These are phyloP conservation scores for Poeciliopsis occidentalis DNA, from an alignment of 2,113 vertebrate genomes.

Conservation along the genomic window DNA sequence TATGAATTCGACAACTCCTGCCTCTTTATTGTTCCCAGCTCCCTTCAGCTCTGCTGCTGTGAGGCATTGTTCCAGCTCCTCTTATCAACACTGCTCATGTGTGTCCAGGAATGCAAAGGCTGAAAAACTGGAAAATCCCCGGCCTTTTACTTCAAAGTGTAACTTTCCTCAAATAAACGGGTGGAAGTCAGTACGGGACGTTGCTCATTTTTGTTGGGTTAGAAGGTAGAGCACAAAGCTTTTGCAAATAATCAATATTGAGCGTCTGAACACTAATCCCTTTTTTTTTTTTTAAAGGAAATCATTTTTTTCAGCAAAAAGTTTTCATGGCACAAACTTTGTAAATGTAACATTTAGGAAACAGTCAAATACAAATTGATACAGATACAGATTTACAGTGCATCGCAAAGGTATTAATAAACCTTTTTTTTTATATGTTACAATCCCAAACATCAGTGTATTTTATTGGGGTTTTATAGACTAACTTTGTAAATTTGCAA, in stretches of 20 bases:
- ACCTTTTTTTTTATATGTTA: neutral
- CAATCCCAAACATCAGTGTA: neutral
- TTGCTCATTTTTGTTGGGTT: neutral
- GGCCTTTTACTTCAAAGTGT: neutral
- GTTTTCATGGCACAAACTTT: neutral
- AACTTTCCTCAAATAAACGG: constrained; percentile 13
- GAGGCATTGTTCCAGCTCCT: constrained; percentile 52
- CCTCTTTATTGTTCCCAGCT: constrained; percentile 9
- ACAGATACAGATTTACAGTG: too few species aligned
- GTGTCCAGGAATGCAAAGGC: constrained; percentile 66
- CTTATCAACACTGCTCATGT: constrained; percentile 60
- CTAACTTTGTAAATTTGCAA: neutral
- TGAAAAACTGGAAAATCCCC: constrained; percentile 65
- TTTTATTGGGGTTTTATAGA: neutral
- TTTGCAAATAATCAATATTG: neutral
- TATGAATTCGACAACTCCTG: constrained; percentile 27
- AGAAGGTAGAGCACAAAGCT: neutral
- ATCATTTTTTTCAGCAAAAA: neutral
- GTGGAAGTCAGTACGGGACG: neutral
- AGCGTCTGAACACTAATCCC: neutral
- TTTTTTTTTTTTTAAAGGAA: too few species aligned
- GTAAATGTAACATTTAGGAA: neutral
- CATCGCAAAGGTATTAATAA: neutral
- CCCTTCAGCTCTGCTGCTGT: constrained; percentile 12
- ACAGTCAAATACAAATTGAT: neutral